Evolutionary conservation across 1,140 invertebrate genomes (phyloP), one percentile per base, ranked within the genome.

Genomic region (Thrips palmi): DNA sequence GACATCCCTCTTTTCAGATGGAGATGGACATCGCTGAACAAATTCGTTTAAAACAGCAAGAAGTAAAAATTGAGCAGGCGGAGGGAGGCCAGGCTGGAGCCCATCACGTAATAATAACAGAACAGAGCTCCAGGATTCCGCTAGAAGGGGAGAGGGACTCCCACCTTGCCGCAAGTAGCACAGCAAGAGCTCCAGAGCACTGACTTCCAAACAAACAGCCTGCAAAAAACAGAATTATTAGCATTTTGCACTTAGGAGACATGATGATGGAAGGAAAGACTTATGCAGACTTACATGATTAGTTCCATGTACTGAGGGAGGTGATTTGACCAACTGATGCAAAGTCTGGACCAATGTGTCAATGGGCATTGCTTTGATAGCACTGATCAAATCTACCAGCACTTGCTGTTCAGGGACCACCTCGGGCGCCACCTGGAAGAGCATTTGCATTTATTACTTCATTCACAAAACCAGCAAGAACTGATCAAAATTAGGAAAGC

Each of bases 271-370:
- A 19, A 23, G 21, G n/a, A 19, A 36, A 35, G 12, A 18, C 19
- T 44, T 36, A 18, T 33, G 6, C 29, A 19, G 24, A 45, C 41
- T 51, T 47, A 58, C 53, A 71, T 72, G 45, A 73, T 63, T 29
- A 74, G 56, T 51, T 72, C 70, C 28, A 72, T 23, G 4, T 37
- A 27, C 12, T 23, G 35, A 20, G 22, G 20, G 24, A 14, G 77
- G 82, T 42, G 76, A 74, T 55, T 76, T 83, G 22, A 86, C 69
- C 25, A 84, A 81, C 52, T 75, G 72, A 52, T 79, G 75, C 10
- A 88, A 67, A 2, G 79, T 86, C 59, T 83, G 75, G n/a, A 91
- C 76, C 38, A 89, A 64, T 19, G 75, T 80, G 50, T 89, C 83
- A 42, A 84, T 72, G 1, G 84, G 83, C 60, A 91, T 73, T 0